Evolutionary conservation across 2,888 invertebrate genomes (phyloP).

Genomic region (Biston betularia): DNA sequence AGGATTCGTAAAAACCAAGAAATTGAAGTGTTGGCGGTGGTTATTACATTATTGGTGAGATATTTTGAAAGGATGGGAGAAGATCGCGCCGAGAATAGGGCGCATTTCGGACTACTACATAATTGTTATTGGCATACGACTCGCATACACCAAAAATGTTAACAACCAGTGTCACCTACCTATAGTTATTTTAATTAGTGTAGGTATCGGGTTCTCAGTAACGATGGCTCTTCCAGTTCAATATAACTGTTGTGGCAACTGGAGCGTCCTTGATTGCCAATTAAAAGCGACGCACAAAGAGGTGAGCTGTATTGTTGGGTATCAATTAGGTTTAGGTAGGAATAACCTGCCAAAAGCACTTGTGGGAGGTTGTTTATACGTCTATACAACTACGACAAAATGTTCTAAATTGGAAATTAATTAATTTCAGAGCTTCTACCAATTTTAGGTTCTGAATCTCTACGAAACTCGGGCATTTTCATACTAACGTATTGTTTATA

Average conservation of each 20-base stretch:
- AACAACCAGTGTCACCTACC: background rate
- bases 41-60: too few relatives aligned
- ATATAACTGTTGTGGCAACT: conserved; percentile 30
- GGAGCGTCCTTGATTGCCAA: conserved; percentile 62
- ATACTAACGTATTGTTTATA: too few relatives aligned
- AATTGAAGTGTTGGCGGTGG: too few relatives aligned
- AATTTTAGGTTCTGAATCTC: background rate
- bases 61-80: too few relatives aligned
- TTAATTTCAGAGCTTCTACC: background rate
- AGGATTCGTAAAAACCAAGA: too few relatives aligned
- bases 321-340: conserved; percentile 47
- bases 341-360: conserved; percentile 21
- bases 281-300: conserved; percentile 48
- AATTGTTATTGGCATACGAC: too few relatives aligned
- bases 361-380: conserved; percentile 10
- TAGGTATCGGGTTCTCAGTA: background rate
- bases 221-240: conserved; percentile 42
- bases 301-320: conserved; percentile 53
- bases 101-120: too few relatives aligned
- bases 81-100: too few relatives aligned
- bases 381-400: background rate
- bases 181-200: conserved; percentile 6
- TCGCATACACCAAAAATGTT: background rate
- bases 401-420: conserved; percentile 5
- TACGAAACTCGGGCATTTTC: too few relatives aligned